A percentile compares a stretch with the other conserved stretches of the same genome.
phyloP scores from a whole-genome alignment of 2,797 vertebrate species.

The Sarcoramphus papa region DNA sequence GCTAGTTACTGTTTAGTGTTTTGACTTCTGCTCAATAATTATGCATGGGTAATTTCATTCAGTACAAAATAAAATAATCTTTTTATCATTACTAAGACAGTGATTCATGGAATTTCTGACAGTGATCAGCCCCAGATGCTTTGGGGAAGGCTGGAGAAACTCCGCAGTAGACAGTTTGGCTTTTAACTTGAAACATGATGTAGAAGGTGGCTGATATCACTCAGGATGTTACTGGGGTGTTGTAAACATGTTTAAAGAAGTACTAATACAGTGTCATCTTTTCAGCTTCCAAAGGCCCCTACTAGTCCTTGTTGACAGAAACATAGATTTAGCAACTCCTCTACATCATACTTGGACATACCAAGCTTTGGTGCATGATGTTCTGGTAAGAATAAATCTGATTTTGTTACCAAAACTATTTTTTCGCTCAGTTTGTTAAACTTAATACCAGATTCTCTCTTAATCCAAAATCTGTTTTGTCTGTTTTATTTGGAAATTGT shows the following conservation, averaged over 20 bases:
- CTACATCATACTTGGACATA: slow-evolving; percentile 99
- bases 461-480: background rate
- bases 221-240: background rate
- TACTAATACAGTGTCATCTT: slow-evolving; percentile 56
- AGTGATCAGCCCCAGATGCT: background rate
- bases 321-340: slow-evolving; percentile 95
- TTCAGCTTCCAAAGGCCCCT: slow-evolving; percentile 95
- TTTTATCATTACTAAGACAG: background rate
- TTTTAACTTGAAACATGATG: background rate
- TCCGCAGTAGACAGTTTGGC: background rate
- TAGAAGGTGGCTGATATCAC: background rate
- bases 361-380: slow-evolving; percentile 97
- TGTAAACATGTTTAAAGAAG: background rate
- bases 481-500: background rate
- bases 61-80: background rate
- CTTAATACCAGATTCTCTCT: background rate
- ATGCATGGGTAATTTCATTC: background rate
- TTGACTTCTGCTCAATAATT: background rate
- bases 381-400: slow-evolving; percentile 84
- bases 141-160: background rate
- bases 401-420: slow-evolving; percentile 36
- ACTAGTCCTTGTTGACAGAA: slow-evolving; percentile 93
- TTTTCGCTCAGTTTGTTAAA: background rate
- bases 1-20: background rate
- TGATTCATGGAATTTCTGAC: background rate